Percentiles rank a stretch among this genome's conserved stretches.
Conservation (phyloP, 2,113 vertebrate species). For the Manacus vitellinus region DNA sequence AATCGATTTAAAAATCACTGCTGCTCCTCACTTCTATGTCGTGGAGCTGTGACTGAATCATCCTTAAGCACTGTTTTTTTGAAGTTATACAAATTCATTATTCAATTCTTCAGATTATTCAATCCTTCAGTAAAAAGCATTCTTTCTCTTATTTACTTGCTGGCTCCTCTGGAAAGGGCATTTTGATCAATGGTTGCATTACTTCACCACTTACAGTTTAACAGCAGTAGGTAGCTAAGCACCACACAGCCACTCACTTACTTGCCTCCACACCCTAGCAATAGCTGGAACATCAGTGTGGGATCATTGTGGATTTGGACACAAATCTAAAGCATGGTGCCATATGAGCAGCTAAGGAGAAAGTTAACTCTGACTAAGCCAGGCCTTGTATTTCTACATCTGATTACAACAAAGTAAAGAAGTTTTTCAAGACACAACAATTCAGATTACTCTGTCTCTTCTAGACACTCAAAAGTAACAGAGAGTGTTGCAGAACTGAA, state of each 20-base stretch:
- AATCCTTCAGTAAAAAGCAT: background rate
- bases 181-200: background rate
- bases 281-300: background rate
- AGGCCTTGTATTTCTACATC: background rate
- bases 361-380: background rate
- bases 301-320: background rate
- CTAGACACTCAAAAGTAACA: constrained; percentile 94
- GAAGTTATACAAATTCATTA: background rate
- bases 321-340: background rate
- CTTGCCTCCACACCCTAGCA: background rate
- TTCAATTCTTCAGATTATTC: background rate
- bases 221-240: background rate
- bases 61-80: background rate
- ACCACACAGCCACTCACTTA: background rate
- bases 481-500: constrained; percentile 92
- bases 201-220: background rate
- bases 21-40: rapidly evolving
- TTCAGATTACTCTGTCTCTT: constrained; percentile 24
- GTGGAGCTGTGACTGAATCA: background rate
- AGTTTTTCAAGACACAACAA: background rate
- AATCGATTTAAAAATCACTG: background rate
- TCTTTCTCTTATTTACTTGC: background rate
- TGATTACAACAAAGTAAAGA: background rate
- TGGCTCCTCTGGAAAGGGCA: background rate
- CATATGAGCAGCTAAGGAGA: background rate